Conservation (phyloP, 1,140 invertebrate genomes). For the Lepidostoma basale region DNA sequence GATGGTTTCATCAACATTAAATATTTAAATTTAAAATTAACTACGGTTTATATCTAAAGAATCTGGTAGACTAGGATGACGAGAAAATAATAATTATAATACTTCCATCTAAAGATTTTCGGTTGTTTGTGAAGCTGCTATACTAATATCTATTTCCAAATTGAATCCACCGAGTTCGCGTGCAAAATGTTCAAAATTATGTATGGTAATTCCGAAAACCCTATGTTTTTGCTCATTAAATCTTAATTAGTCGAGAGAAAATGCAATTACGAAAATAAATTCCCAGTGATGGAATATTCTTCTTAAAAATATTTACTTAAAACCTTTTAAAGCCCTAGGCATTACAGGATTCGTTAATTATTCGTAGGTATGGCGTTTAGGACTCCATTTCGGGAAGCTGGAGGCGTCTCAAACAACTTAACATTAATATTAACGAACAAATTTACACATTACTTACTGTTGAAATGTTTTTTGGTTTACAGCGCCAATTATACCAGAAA, state of each 20-base stretch:
- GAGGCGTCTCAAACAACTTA: background rate
- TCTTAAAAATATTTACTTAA: conserved; percentile 12
- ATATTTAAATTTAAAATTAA: too few species aligned
- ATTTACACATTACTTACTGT: background rate
- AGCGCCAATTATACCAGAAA: too few species aligned
- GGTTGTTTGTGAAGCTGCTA: too few species aligned
- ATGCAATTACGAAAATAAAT: conserved; percentile 24
- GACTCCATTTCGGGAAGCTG: background rate
- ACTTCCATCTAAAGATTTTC: too few species aligned
- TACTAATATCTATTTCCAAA: too few species aligned
- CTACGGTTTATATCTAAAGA: too few species aligned
- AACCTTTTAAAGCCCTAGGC: conserved; percentile 20
- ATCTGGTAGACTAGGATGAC: too few species aligned
- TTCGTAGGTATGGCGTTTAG: conserved; percentile 2
- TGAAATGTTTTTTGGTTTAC: background rate
- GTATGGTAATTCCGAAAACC: background rate
- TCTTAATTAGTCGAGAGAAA: conserved; percentile 8
- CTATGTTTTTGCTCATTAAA: conserved; percentile 5
- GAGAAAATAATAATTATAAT: too few species aligned
- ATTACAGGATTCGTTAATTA: conserved; percentile 20
- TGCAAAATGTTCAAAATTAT: background rate
- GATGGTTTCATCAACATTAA: too few species aligned
- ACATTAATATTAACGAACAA: background rate
- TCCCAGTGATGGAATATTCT: conserved; percentile 5
- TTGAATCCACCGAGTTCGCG: too few species aligned